These are phyloP conservation scores for Zaprionus camerounensis DNA, from an alignment of 1,140 invertebrate species.

Conservation along the genomic window DNA sequence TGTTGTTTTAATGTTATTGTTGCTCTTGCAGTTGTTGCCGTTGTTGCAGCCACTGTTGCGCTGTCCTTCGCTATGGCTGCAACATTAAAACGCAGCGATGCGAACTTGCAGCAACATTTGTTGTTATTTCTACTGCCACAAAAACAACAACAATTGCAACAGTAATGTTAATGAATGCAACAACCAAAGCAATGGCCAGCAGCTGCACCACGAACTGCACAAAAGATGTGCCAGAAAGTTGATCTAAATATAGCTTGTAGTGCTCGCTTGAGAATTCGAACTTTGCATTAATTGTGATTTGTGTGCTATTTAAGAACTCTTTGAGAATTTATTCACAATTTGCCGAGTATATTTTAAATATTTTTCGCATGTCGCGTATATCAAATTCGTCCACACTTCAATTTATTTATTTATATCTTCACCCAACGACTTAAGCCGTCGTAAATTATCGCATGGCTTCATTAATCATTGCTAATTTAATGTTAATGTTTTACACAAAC, in stretches of 20 bases:
- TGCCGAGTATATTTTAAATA: neutral
- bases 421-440: too few species aligned
- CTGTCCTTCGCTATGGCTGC: constrained; percentile 16
- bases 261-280: neutral
- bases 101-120: constrained; percentile 17
- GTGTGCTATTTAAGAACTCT: neutral
- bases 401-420: too few species aligned
- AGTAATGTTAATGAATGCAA: constrained; percentile 76
- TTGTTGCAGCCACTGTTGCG: constrained; percentile 24
- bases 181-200: constrained; percentile 37
- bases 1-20: neutral
- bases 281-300: neutral
- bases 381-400: too few species aligned
- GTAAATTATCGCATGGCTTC: too few species aligned
- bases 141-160: constrained; percentile 26
- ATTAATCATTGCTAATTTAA: too few species aligned
- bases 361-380: too few species aligned
- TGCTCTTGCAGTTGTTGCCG: constrained; percentile 15
- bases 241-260: neutral
- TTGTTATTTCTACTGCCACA: constrained; percentile 22
- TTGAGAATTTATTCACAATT: neutral
- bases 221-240: neutral
- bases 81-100: constrained; percentile 3
- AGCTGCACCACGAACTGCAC: neutral
- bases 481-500: too few species aligned